A percentile compares a stretch with the other conserved stretches of the same genome.
Conservation (phyloP, 2,888 invertebrate species). For the Kuschelorhynchus macadamiae region DNA sequence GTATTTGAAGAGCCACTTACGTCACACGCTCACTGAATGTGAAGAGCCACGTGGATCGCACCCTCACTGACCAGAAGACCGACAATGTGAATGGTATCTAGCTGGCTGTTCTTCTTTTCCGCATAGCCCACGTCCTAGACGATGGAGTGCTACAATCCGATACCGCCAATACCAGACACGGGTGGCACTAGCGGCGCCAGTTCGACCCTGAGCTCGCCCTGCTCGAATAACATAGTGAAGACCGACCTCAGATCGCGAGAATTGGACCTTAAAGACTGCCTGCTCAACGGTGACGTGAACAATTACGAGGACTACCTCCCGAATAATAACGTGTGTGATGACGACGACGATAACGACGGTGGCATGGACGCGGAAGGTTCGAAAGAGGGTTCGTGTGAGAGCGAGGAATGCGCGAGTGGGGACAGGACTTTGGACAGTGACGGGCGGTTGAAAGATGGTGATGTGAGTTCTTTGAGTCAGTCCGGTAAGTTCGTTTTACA, state of each 20-base stretch:
- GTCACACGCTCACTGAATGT: too few relatives aligned
- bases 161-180: slow-evolving; percentile 38
- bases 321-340: slow-evolving; percentile 65
- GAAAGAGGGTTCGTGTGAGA: slow-evolving; percentile 34
- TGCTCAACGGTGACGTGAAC: slow-evolving; percentile 58
- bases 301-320: slow-evolving; percentile 59
- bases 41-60: too few relatives aligned
- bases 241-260: slow-evolving; percentile 41
- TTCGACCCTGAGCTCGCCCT: slow-evolving; percentile 19
- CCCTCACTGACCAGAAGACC: too few relatives aligned
- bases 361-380: slow-evolving; percentile 32
- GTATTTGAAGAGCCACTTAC: too few relatives aligned
- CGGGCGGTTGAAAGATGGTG: slow-evolving; percentile 25
- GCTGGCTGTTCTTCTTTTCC: background rate
- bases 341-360: slow-evolving; percentile 53
- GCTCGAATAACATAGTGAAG: slow-evolving; percentile 45
- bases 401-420: slow-evolving; percentile 38
- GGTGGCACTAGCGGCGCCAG: slow-evolving; percentile 31
- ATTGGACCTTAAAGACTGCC: slow-evolving; percentile 39
- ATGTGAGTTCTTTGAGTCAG: slow-evolving; percentile 41
- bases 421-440: slow-evolving; percentile 27
- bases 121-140: slow-evolving; percentile 6
- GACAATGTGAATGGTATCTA: slow-evolving; percentile 20
- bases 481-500: slow-evolving; percentile 49
- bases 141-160: slow-evolving; percentile 38